A percentile compares a stretch with the other conserved stretches of the same genome.
phyloP scores from a whole-genome alignment of 2,888 invertebrate genomes.

The Achlya flavicornis region DNA sequence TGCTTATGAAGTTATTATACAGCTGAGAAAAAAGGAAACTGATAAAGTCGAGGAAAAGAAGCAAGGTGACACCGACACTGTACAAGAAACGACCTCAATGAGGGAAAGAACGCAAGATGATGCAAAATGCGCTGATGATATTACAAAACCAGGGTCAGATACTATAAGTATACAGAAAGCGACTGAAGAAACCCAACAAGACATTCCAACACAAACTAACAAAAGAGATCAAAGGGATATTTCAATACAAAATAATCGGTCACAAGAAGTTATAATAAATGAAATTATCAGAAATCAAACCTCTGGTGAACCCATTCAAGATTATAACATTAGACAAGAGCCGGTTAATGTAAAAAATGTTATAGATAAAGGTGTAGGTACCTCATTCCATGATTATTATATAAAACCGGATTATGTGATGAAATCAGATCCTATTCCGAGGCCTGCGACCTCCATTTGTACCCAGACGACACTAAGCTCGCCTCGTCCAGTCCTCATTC shows the following conservation, averaged over 20 bases:
- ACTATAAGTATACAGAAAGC: neutral
- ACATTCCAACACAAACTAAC: neutral
- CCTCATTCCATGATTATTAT: constrained; percentile 44
- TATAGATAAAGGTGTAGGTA: constrained; percentile 49
- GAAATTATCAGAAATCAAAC: constrained; percentile 15
- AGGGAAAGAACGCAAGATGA: neutral
- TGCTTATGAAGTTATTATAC: constrained; percentile 75
- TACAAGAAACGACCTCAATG: constrained; percentile 16
- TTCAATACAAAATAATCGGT: neutral
- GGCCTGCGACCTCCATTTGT: constrained; percentile 62
- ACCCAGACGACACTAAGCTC: constrained; percentile 70
- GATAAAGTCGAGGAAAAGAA: constrained; percentile 27
- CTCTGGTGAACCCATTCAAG: constrained; percentile 18
- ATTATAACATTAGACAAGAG: neutral
- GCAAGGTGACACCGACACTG: constrained; percentile 22
- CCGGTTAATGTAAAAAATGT: constrained; percentile 25
- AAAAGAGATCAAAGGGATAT: neutral
- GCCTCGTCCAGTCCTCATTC: constrained; percentile 61
- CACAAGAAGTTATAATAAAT: constrained; percentile 16
- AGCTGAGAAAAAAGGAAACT: constrained; percentile 67
- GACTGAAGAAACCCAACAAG: neutral
- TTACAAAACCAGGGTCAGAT: neutral
- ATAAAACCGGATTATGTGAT: constrained; percentile 35
- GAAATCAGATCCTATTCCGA: constrained; percentile 40
- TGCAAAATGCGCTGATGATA: neutral